These are phyloP conservation scores for Platichthys stellatus DNA, from an alignment of 2,113 vertebrate species.

Conservation along the genomic window DNA sequence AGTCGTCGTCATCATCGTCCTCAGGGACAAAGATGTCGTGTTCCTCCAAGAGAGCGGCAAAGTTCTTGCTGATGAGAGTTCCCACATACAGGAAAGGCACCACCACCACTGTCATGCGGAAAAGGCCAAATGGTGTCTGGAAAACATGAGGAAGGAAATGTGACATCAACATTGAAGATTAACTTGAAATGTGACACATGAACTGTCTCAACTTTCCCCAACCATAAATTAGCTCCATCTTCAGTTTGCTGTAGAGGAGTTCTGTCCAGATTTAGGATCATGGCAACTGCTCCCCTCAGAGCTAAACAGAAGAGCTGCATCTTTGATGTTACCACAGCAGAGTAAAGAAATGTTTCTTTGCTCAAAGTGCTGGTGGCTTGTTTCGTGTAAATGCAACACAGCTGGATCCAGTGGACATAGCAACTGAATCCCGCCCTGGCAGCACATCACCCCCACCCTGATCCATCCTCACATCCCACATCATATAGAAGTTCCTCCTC, in stretches of 20 bases:
- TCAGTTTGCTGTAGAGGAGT: background rate
- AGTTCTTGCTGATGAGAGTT: slow-evolving; percentile 94
- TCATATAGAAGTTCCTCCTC: no score
- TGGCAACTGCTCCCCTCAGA: background rate
- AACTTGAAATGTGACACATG: background rate
- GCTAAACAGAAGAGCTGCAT: background rate
- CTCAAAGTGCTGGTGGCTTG: background rate
- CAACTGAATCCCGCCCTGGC: no score
- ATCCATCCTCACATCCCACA: no score
- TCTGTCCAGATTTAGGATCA: slow-evolving; percentile 3
- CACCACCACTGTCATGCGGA: slow-evolving; percentile 90
- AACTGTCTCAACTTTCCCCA: background rate
- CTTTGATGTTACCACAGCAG: background rate
- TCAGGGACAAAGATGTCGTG: slow-evolving; percentile 98
- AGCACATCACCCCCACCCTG: no score
- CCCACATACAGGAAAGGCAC: slow-evolving; percentile 95
- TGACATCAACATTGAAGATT: background rate
- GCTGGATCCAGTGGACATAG: no score
- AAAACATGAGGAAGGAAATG: slow-evolving; percentile 16
- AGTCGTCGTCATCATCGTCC: slow-evolving; percentile 94
- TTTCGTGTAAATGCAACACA: no score
- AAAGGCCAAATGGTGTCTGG: slow-evolving; percentile 93
- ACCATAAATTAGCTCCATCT: no score
- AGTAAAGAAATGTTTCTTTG: no score
- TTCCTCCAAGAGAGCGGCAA: slow-evolving; percentile 94